Evolutionary conservation across 2,113 vertebrate genomes (phyloP).

Genomic region (Odontophorus gujanensis): DNA sequence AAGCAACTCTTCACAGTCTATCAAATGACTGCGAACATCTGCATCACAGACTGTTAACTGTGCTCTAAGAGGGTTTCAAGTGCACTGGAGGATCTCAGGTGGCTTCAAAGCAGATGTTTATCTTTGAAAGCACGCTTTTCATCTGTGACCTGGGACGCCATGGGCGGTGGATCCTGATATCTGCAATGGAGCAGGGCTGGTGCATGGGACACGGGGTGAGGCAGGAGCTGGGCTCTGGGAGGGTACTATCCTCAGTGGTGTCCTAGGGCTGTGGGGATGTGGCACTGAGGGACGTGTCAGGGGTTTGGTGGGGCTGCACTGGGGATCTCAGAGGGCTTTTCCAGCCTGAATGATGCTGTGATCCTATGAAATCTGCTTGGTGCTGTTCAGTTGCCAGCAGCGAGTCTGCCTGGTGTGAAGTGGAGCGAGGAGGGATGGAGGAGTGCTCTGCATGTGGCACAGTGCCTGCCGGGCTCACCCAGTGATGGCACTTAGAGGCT

Average conservation of each 20-base stretch:
- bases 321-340: too few relatives aligned
- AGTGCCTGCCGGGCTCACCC: too few relatives aligned
- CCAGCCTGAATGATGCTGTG: too few relatives aligned
- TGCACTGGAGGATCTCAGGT: neutral
- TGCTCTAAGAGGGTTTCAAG: accelerated
- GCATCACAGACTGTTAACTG: neutral
- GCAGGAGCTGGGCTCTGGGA: neutral
- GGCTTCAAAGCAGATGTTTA: accelerated
- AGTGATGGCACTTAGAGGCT: neutral
- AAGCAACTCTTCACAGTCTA: neutral
- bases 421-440: too few relatives aligned
- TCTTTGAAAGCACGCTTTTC: neutral
- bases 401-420: too few relatives aligned
- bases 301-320: too few relatives aligned
- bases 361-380: too few relatives aligned
- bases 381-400: too few relatives aligned
- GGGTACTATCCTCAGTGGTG: too few relatives aligned
- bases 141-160: neutral
- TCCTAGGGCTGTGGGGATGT: too few relatives aligned
- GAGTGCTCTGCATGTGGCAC: too few relatives aligned
- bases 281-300: too few relatives aligned
- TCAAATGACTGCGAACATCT: neutral
- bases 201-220: accelerated
- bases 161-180: neutral
- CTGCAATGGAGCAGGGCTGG: neutral